Percentiles rank a stretch among this genome's conserved stretches.
Evolutionary conservation across 1,140 invertebrate species (phyloP).

Genomic region (Akabosia matsudoensis): DNA sequence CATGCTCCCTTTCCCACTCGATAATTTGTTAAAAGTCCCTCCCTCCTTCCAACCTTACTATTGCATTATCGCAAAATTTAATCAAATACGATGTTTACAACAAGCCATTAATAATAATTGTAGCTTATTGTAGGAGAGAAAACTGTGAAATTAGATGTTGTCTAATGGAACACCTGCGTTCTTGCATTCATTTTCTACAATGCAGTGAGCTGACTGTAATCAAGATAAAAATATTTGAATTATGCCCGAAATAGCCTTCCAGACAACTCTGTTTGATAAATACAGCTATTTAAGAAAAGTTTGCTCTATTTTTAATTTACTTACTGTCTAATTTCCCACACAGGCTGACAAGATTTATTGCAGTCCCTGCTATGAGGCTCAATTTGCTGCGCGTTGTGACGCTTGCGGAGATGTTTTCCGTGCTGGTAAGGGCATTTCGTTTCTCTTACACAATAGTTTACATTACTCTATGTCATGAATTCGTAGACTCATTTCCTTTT

Average conservation of each 20-base stretch:
- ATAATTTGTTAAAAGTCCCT: not conserved
- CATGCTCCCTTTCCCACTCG: not conserved
- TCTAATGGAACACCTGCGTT: too few relatives aligned
- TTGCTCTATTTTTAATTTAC: too few relatives aligned
- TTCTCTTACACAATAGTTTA: not conserved
- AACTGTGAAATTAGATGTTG: not conserved
- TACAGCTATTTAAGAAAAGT: too few relatives aligned
- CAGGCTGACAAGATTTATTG: constrained; percentile 93
- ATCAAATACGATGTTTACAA: not conserved
- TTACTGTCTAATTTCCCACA: not conserved
- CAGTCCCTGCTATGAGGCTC: constrained; percentile 96
- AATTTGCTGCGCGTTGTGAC: constrained; percentile 98
- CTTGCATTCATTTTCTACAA: too few relatives aligned
- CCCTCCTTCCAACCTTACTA: not conserved
- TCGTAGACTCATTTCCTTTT: not conserved
- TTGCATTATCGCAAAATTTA: not conserved
- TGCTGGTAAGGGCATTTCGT: constrained; percentile 75
- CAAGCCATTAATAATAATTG: not conserved
- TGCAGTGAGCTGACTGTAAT: too few relatives aligned
- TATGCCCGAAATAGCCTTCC: too few relatives aligned
- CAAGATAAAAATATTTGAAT: not conserved
- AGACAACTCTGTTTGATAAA: too few relatives aligned
- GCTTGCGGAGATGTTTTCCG: constrained; percentile 97
- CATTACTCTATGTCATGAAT: not conserved
- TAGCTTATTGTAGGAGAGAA: not conserved